Conservation (phyloP, 30 jellyfish, hydroid and myxozoan species). For the Clytia hemisphaerica region DNA sequence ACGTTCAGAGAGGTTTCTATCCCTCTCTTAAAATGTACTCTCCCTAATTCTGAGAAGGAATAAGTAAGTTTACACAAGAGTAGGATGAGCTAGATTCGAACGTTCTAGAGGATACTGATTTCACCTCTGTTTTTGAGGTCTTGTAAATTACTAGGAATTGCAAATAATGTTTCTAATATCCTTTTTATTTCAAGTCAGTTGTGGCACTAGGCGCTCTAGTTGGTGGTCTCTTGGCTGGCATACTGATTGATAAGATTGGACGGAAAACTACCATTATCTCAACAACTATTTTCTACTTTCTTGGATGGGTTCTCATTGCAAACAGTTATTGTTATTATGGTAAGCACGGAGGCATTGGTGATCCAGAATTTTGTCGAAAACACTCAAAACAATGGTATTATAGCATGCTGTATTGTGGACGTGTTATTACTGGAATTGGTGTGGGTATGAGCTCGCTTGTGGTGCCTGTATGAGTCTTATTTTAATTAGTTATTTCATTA, state of each 20-base stretch:
- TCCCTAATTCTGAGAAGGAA: no score
- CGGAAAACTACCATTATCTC: constrained; percentile 68
- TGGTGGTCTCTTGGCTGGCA: constrained; percentile 81
- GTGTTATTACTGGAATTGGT: constrained; percentile 74
- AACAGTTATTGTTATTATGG: constrained; percentile 43
- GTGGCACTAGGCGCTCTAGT: constrained; percentile 79
- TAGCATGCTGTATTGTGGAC: constrained; percentile 69
- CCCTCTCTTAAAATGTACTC: no score
- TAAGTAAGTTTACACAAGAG: no score
- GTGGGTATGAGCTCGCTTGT: constrained; percentile 79
- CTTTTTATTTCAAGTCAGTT: constrained; percentile 48
- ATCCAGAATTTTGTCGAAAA: no score
- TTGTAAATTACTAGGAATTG: no score
- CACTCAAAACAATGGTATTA: no score
- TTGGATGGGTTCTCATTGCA: constrained; percentile 78
- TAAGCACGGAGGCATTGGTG: constrained; percentile 1
- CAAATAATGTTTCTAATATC: no score
- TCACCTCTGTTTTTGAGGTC: no score
- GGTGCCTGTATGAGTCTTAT: constrained; percentile 66
- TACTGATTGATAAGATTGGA: constrained; percentile 64
- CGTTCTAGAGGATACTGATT: no score
- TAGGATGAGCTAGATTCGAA: no score
- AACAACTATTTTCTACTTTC: constrained; percentile 56
- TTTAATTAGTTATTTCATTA: no score
- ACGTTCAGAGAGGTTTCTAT: no score